phyloP scores from a whole-genome alignment of 2,888 invertebrate species.

The Bugula neritina region DNA sequence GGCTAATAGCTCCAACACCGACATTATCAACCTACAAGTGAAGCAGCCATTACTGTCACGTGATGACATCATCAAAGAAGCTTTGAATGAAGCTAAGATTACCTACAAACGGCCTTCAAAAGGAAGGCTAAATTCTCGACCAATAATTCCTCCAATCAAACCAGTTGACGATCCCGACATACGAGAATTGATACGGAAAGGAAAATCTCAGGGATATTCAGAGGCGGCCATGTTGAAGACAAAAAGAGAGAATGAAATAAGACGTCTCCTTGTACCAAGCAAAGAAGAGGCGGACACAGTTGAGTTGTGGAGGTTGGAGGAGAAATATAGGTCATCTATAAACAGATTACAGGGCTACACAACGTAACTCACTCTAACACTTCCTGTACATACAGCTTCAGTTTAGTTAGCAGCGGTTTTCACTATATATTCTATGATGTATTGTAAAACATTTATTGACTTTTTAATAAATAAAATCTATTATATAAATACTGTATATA shows the following conservation, averaged over 20 bases:
- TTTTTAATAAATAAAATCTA: no score
- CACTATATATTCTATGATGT: neutral
- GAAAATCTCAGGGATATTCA: conserved; percentile 9
- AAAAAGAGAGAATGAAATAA: neutral
- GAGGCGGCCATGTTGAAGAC: conserved; percentile 19
- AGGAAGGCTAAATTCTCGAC: neutral
- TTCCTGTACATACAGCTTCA: no score
- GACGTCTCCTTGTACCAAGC: conserved; percentile 12
- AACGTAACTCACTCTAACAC: neutral
- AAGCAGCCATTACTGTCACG: neutral
- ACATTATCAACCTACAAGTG: neutral
- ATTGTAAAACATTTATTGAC: no score
- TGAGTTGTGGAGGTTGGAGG: conserved; percentile 9
- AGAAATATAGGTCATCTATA: conserved; percentile 5
- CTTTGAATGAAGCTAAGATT: neutral
- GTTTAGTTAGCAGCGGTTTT: neutral
- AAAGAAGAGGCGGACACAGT: conserved; percentile 19
- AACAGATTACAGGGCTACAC: neutral
- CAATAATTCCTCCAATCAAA: conserved; percentile 11
- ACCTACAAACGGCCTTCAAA: neutral
- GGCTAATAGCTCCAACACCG: neutral
- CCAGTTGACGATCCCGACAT: neutral
- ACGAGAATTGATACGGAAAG: neutral
- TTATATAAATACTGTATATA: no score
- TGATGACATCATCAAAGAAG: conserved; percentile 16